These are phyloP conservation scores for Digitonthophagus gazella DNA, from an alignment of 2,888 invertebrate species.

Conservation along the genomic window DNA sequence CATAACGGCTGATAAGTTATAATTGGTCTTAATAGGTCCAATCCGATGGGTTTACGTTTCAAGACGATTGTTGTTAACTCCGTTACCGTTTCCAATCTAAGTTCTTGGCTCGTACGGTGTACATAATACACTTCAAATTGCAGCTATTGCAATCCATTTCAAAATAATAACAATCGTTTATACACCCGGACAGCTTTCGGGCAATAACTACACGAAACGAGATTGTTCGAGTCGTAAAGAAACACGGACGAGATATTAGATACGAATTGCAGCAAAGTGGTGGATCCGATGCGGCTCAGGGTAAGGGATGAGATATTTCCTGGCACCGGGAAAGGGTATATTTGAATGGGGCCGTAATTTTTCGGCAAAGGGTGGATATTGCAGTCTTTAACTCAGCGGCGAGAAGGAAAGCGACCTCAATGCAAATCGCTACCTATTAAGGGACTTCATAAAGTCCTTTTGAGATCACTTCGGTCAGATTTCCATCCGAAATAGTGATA, in stretches of 20 bases:
- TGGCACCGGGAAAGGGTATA: not conserved
- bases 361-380: not conserved
- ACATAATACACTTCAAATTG: not conserved
- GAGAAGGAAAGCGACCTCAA: not conserved
- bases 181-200: too few species aligned
- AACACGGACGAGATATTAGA: not conserved
- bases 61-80: not conserved
- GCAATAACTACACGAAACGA: not conserved
- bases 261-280: not conserved
- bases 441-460: not conserved
- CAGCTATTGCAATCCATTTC: too few species aligned
- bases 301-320: not conserved
- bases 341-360: not conserved
- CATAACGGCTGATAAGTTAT: not conserved
- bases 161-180: too few species aligned
- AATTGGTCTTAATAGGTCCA: not conserved
- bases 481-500: too few species aligned
- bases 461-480: not conserved
- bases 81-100: not conserved
- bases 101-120: not conserved
- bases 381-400: not conserved
- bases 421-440: not conserved
- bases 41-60: not conserved
- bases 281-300: not conserved
- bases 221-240: not conserved